These are phyloP conservation scores for Halcyon senegalensis DNA, from an alignment of 2,113 vertebrate genomes.

Conservation along the genomic window DNA sequence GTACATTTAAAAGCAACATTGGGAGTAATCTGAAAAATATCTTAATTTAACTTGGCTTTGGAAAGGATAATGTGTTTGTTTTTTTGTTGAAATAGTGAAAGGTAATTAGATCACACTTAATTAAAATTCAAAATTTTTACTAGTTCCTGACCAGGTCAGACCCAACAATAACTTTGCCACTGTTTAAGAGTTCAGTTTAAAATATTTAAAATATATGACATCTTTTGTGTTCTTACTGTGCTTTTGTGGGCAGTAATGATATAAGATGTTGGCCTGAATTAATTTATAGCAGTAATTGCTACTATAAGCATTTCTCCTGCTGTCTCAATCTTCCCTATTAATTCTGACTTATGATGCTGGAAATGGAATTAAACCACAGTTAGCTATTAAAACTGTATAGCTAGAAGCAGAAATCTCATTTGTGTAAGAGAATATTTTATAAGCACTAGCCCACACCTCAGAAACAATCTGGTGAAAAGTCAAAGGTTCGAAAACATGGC, in stretches of 20 bases:
- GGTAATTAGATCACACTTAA: constrained; percentile 60
- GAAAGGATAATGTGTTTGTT: background rate
- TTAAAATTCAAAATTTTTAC: constrained; percentile 58
- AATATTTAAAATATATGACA: constrained; percentile 5
- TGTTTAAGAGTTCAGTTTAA: constrained; percentile 4
- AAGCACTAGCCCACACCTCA: background rate
- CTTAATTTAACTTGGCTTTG: constrained; percentile 35
- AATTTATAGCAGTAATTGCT: constrained; percentile 2
- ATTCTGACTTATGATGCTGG: background rate
- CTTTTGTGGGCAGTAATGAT: background rate
- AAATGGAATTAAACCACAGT: background rate
- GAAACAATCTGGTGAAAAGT: background rate
- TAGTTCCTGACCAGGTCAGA: background rate
- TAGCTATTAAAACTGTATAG: background rate
- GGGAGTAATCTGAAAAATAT: background rate
- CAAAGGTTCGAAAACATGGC: background rate
- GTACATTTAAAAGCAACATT: background rate
- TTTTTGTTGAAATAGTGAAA: constrained; percentile 15
- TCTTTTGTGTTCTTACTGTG: constrained; percentile 3
- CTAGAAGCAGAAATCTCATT: background rate
- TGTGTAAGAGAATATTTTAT: background rate
- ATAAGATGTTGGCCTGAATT: background rate
- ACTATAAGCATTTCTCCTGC: background rate
- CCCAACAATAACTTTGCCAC: background rate
- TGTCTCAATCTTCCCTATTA: background rate